Conservation (phyloP, 2,113 vertebrate species). For the Nothocercus julius region DNA sequence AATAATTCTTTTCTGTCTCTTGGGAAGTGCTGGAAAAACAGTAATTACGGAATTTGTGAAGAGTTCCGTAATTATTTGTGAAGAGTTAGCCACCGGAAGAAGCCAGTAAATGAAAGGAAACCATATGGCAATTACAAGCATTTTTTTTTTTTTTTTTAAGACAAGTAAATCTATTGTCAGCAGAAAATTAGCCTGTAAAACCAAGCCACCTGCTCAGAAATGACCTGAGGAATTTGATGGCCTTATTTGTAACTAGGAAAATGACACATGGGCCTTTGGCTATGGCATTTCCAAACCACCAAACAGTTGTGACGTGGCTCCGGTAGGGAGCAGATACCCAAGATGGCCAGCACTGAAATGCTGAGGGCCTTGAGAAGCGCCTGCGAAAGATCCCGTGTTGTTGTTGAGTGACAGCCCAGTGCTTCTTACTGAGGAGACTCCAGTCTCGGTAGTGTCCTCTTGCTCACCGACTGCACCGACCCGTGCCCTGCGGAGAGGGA, state of each 20-base stretch:
- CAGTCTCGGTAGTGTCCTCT: neutral
- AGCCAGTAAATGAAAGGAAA: neutral
- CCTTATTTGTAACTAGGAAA: neutral
- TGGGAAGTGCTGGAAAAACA: neutral
- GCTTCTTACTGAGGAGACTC: neutral
- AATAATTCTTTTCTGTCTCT: neutral
- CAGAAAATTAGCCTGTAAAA: conserved; percentile 1
- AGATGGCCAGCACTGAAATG: neutral
- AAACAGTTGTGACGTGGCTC: neutral
- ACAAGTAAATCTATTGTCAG: neutral
- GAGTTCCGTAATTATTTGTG: neutral
- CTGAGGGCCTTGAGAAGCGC: neutral
- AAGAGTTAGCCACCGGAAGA: neutral
- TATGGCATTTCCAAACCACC: neutral
- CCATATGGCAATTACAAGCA: neutral
- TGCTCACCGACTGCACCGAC: neutral
- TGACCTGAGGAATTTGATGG: neutral
- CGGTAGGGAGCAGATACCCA: neutral
- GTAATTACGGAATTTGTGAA: too few relatives aligned
- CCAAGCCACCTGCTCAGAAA: neutral
- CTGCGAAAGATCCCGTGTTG: neutral
- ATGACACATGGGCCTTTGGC: neutral
- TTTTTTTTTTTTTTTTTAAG: neutral
- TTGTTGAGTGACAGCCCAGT: neutral
- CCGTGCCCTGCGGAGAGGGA: neutral